phyloP scores from a whole-genome alignment of 2,113 vertebrate genomes.

The Cottus gobio region DNA sequence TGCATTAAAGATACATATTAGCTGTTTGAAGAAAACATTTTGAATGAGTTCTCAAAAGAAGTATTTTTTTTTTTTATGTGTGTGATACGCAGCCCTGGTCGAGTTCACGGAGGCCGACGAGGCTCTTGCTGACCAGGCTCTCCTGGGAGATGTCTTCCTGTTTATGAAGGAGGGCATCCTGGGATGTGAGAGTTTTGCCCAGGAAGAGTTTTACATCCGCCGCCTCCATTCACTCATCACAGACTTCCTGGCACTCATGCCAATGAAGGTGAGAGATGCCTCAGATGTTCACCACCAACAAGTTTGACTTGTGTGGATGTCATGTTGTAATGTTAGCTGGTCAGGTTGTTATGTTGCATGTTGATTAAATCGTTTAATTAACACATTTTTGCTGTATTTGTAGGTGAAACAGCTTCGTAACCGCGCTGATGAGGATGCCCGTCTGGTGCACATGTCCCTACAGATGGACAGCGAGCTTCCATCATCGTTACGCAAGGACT shows the following conservation, averaged over 20 bases:
- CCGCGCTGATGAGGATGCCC: constrained; percentile 96
- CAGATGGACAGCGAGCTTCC: constrained; percentile 96
- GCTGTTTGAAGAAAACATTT: not conserved
- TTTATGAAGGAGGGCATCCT: constrained; percentile 95
- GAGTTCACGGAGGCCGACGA: constrained; percentile 98
- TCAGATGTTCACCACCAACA: not conserved
- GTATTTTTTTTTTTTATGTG: not conserved
- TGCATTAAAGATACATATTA: not conserved
- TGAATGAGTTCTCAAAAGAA: not conserved
- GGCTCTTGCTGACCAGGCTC: constrained; percentile 90
- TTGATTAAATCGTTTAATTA: not conserved
- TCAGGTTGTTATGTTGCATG: not conserved
- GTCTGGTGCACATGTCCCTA: constrained; percentile 95
- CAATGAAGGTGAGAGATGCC: constrained; percentile 91
- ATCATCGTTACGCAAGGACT: constrained; percentile 88
- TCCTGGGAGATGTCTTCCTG: constrained; percentile 92
- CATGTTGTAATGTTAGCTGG: not conserved
- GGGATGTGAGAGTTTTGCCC: constrained; percentile 89
- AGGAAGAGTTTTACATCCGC: constrained; percentile 96
- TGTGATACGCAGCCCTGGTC: constrained; percentile 84
- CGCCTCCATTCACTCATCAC: constrained; percentile 94
- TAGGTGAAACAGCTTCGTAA: constrained; percentile 98
- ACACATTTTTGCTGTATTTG: not conserved
- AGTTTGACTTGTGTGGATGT: not conserved
- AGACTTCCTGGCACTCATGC: constrained; percentile 97